Base-by-base conservation (phyloP, 2,113 vertebrate species). In the Micronycteris hirsuta region DNA sequence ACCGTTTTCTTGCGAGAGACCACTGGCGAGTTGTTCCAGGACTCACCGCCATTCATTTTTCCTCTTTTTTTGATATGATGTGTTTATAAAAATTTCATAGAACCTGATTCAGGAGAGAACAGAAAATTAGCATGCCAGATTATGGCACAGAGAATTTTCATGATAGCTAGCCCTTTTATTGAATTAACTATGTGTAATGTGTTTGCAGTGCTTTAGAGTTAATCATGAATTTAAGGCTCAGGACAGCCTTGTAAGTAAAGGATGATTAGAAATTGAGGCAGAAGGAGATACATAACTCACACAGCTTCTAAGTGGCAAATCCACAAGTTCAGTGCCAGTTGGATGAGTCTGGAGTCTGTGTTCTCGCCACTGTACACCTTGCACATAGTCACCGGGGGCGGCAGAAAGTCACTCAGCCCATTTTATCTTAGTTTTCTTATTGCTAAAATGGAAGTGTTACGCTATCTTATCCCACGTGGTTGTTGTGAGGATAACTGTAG, bases 301-400 rank as follows among this genome's bases (percentile, higher is more conserved):
- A 19, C 2, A 22, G 4, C 31, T 2, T 20, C 1, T 20, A 49
- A 22, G 15, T 36, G 8, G 16, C 16, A 58, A 58, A 26, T 65
- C 31, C 41, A 12, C n/a, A 47, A 20, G n/a, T 9, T 38, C 33
- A 65, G 0, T 0, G 12, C 17, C 47, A 31, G 17, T 2, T 43
- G 56, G 49, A 17, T 3, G 19, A 31, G 31, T 13, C 43, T 26
- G 16, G 17, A 12, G 31, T 8, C 63, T 84, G 1, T 6, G 13
- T 3, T 20, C 3, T 9, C 6, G 6, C 28, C 38, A 36, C 28
- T 11, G 16, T 14, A 0, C 7, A 1, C 15, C 17, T 31, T 9
- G 14, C 19, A 5, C 15, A 4, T 28, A 2, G 15, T 41, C 38
- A 24, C n/a, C 11, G 73, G 41, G 24, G 1, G 9, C 8, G 31